Evolutionary conservation across 1,140 invertebrate species (phyloP).

Genomic region (Drosophila lacteicornis): DNA sequence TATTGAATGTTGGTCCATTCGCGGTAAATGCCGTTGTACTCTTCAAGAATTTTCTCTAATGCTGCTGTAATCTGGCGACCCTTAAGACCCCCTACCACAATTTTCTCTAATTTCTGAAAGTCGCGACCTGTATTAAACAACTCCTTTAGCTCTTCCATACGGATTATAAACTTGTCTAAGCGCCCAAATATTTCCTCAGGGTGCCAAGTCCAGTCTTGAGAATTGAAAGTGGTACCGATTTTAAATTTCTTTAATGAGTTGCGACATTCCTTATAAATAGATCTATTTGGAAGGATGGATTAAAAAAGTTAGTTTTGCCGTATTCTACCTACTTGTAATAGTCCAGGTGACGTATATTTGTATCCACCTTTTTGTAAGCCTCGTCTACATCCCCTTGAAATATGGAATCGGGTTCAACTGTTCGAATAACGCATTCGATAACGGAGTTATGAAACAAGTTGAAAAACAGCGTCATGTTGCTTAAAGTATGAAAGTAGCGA

Average conservation of each 20-base stretch:
- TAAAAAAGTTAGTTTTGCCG: neutral
- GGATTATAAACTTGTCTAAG: slow-evolving; percentile 87
- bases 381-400: slow-evolving; percentile 89
- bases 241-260: slow-evolving; percentile 85
- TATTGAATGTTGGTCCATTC: slow-evolving; percentile 88
- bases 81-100: slow-evolving; percentile 91
- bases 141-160: slow-evolving; percentile 86
- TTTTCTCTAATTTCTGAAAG: slow-evolving; percentile 92
- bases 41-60: slow-evolving; percentile 87
- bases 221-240: slow-evolving; percentile 74
- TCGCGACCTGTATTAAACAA: slow-evolving; percentile 90
- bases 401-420: slow-evolving; percentile 86
- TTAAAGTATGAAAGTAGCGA: slow-evolving; percentile 91
- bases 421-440: slow-evolving; percentile 86
- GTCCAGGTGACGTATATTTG: slow-evolving; percentile 84
- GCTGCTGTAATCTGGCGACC: slow-evolving; percentile 87
- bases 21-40: slow-evolving; percentile 89
- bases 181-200: slow-evolving; percentile 88
- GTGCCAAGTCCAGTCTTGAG: slow-evolving; percentile 89
- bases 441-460: slow-evolving; percentile 90
- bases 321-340: slow-evolving; percentile 76
- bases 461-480: slow-evolving; percentile 90
- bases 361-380: slow-evolving; percentile 84
- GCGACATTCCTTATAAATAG: slow-evolving; percentile 86
- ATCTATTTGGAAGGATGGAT: slow-evolving; percentile 41